Base-by-base conservation (phyloP, 1,140 invertebrate species). In the Araneus ventricosus region DNA sequence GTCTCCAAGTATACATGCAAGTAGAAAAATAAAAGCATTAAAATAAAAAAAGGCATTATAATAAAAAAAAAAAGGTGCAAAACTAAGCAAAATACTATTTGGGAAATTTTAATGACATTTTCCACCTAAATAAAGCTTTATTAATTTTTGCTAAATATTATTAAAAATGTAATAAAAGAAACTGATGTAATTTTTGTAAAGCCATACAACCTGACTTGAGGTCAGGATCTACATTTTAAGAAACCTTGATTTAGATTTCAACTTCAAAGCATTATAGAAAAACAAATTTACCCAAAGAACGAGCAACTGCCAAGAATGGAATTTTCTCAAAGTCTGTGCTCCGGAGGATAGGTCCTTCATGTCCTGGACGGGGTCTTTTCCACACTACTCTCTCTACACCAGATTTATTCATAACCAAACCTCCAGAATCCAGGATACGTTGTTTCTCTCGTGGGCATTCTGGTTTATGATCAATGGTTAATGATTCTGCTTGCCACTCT, bases 381-480 rank as follows among this genome's bases (percentile, higher is more conserved):
- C 99, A 99, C 0, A 99, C 99, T 0, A 99, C 99, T 92, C 99
- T 96, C 10, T 98, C 98, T 0, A 99, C 98, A 14, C 99, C 99
- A 17, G 98, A 97, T 95, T 99, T 99, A 41, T 94, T 95, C 94
- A 95, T 95, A 8, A 97, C 98, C 96, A 98, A 98, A 5, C 98
- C 98, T 45, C 98, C 98, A 94, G 95, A 95, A 90, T 97, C 96
- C 94, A 98, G 96, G 94, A 99, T 99, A 34, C 99, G 96, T 45
- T 96, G 96, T 95, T 97, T 97, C 96, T 99, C 99, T 39, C 96
- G 96, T 30, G 96, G 96, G 94, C 97, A 97, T 95, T 99, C 99
- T 1, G 99, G 99, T 95, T 99, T 99, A 95, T 99, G 99, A 95
- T 99, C 99, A 94, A 96, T 97, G 0, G 98, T 99, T 67, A 99